These are phyloP conservation scores for Amblyopsis rosae DNA, from an alignment of 2,113 vertebrate species.

Conservation along the genomic window DNA sequence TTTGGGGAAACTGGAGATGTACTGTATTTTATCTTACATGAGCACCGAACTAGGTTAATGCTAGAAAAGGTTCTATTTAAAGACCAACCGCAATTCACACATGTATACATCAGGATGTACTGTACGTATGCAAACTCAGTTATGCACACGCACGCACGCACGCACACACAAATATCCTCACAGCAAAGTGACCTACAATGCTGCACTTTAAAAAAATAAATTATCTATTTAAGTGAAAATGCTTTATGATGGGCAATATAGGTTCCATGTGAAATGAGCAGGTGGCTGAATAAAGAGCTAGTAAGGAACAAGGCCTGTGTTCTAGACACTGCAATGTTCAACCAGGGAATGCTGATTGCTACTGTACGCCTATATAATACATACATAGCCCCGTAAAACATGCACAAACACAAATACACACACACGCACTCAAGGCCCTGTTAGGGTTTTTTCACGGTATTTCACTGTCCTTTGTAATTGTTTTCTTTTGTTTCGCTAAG, in stretches of 20 bases:
- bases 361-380: no score
- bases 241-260: no score
- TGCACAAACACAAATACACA: not conserved
- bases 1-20: constrained; percentile 53
- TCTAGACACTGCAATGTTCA: no score
- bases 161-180: not conserved
- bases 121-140: constrained; percentile 62
- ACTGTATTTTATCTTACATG: constrained; percentile 62
- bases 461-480: constrained; percentile 1
- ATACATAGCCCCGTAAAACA: not conserved
- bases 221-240: no score
- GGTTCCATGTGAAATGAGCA: no score
- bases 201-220: no score
- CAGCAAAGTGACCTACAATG: not conserved
- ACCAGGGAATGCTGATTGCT: no score
- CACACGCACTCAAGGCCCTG: not conserved
- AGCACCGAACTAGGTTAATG: constrained; percentile 57
- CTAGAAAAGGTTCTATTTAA: constrained; percentile 32
- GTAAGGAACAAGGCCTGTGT: no score
- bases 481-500: no score
- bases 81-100: constrained; percentile 10
- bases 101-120: constrained; percentile 31
- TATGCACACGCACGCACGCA: constrained; percentile 18
- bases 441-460: constrained; percentile 28
- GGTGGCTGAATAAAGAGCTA: no score